phyloP scores from a whole-genome alignment of 1,140 invertebrate species.

The Agrypnia vestita region DNA sequence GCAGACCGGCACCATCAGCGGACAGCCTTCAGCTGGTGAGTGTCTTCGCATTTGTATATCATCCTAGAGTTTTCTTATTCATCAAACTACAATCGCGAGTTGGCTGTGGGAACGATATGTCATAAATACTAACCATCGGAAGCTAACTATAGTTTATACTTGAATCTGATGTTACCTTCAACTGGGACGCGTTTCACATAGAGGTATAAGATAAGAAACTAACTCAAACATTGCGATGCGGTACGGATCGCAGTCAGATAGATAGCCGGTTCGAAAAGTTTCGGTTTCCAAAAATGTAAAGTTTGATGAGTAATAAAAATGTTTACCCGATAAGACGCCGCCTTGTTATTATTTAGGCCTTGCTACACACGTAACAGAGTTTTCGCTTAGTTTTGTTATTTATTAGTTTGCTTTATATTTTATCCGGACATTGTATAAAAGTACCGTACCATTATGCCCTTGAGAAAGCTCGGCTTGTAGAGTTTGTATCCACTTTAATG shows the following conservation, averaged over 20 bases:
- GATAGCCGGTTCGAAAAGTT: no score
- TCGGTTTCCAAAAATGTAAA: neutral
- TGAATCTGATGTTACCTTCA: no score
- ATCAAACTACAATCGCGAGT: neutral
- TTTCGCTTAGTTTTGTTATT: neutral
- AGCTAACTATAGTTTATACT: neutral
- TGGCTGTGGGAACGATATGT: neutral
- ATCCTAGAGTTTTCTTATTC: slow-evolving; percentile 6
- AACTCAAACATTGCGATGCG: no score
- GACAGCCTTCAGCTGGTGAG: slow-evolving; percentile 44
- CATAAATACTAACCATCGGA: neutral
- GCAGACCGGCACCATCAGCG: slow-evolving; percentile 35
- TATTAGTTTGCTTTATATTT: slow-evolving; percentile 21
- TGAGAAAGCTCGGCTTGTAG: neutral
- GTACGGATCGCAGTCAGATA: no score
- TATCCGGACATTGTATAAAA: slow-evolving; percentile 37
- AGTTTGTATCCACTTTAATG: neutral
- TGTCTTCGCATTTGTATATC: neutral
- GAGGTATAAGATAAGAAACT: no score
- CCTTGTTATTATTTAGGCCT: no score
- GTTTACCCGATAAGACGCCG: neutral
- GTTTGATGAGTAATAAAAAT: slow-evolving; percentile 10
- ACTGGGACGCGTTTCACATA: no score
- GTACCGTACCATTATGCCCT: no score
- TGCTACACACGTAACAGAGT: no score